Conservation (phyloP, 2,888 invertebrate species). For the Piscicola geometra region DNA sequence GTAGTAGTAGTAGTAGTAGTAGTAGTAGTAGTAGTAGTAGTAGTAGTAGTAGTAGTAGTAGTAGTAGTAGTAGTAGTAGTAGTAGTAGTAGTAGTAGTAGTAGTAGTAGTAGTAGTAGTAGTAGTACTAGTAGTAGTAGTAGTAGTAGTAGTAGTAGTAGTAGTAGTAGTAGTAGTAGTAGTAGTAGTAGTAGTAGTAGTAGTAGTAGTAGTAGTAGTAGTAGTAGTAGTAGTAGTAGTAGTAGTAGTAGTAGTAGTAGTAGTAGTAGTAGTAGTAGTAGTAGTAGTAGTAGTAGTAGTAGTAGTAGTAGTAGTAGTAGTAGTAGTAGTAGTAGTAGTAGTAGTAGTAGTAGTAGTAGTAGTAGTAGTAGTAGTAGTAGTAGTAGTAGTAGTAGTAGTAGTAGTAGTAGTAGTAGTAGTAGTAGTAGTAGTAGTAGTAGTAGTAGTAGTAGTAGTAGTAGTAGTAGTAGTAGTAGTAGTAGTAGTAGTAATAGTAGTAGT, state of each 20-base stretch:
- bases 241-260: slow-evolving; percentile 33
- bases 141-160: slow-evolving; percentile 9
- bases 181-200: neutral
- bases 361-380: slow-evolving; percentile 30
- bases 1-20: slow-evolving; percentile 34
- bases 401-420: too few relatives aligned
- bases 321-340: slow-evolving; percentile 34
- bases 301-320: slow-evolving; percentile 32
- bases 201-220: neutral
- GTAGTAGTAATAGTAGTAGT: too few relatives aligned
- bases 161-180: slow-evolving; percentile 7
- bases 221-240: slow-evolving; percentile 30
- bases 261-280: slow-evolving; percentile 33
- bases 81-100: slow-evolving; percentile 33
- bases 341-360: slow-evolving; percentile 35
- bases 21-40: slow-evolving; percentile 34
- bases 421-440: too few relatives aligned
- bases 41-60: slow-evolving; percentile 31
- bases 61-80: slow-evolving; percentile 35
- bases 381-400: slow-evolving; percentile 26
- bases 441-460: too few relatives aligned
- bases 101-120: slow-evolving; percentile 26
- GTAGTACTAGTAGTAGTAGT: slow-evolving; percentile 1
- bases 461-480: too few relatives aligned
- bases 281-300: slow-evolving; percentile 35